Base-by-base conservation (phyloP, 2,113 vertebrate species). In the Phylloscopus whistleri region DNA sequence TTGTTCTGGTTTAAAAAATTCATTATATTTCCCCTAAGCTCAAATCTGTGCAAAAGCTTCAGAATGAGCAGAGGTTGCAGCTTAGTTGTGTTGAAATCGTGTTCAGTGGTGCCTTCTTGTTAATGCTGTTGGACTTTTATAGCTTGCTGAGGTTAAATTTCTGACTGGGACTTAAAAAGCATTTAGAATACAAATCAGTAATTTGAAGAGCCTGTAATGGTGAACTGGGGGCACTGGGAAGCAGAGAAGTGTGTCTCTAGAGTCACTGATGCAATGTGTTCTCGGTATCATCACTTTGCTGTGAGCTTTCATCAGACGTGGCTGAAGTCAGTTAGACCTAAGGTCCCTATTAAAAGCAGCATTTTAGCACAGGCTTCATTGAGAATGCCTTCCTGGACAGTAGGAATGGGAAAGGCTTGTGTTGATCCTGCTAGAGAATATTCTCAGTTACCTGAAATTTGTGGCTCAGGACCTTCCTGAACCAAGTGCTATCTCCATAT, bases 231-330 rank as follows among this genome's bases (percentile, higher is more conserved):
- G 16, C 13, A 4, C 2, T 39, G 70, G 11, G 56, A 66, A 77
- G 81, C 59, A 70, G 73, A 21, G 72, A 6, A 84, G 16, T 6
- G 62, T 39, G 14, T 69, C 21, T 31, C 31, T 59, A 0, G 48
- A 31, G 13, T 16, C 22, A 1, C 27, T 17, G 26, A 11, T 58
- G 37, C 0, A 1, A 0, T 10, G n/a, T 26, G 23, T 59, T 33
- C 49, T 95, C 0, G 0, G 33, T 2, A 0, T 1, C 0, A 0
- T 33, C 0, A 0, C 22, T 14, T 76, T 31, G 51, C 37, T 56
- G 11, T 24, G 63, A 83, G 58, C 53, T 72, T 72, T 76, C 7
- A 9, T n/a, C 21, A 35, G 33, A 27, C 44, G n/a, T 22, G 15
- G 22, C 56, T 49, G 3, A 21, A n/a, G 60, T 60, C 43, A 23